These are phyloP conservation scores for Karalla daura DNA, from an alignment of 2,797 vertebrate species.

Conservation along the genomic window DNA sequence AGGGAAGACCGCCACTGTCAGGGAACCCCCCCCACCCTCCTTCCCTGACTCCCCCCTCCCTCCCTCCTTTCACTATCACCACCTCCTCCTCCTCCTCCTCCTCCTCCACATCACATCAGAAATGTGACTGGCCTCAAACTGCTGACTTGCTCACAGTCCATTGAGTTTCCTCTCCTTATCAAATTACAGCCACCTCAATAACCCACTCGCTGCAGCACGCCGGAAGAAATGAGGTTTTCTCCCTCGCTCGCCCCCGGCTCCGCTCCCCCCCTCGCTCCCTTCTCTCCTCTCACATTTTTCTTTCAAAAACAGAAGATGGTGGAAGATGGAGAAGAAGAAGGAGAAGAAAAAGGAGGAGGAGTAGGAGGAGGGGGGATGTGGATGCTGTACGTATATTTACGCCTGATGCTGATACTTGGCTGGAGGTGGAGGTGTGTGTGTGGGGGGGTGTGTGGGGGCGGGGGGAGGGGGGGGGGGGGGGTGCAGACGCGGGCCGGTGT, in stretches of 20 bases:
- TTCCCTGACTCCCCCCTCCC: neutral
- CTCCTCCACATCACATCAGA: conserved; percentile 79
- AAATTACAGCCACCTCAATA: conserved; percentile 88
- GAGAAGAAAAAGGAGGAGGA: neutral
- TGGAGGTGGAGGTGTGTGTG: conserved; percentile 1
- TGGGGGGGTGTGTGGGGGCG: conserved; percentile 26
- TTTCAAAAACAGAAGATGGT: conserved; percentile 69
- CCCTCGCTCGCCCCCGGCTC: conserved; percentile 73
- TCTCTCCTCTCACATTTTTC: conserved; percentile 67
- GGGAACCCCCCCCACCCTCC: conserved; percentile 53
- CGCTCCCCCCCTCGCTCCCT: conserved; percentile 63
- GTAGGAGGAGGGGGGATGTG: conserved; percentile 30
- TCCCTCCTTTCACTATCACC: conserved; percentile 57
- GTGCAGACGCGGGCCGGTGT: conserved; percentile 56
- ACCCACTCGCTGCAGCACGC: conserved; percentile 82
- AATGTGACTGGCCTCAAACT: conserved; percentile 84
- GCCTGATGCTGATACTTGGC: no score
- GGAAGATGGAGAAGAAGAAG: conserved; percentile 10
- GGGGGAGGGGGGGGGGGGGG: no score
- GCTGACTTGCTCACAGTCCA: conserved; percentile 83
- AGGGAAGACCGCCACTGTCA: conserved; percentile 49
- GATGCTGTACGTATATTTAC: conserved; percentile 49
- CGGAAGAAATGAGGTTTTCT: conserved; percentile 83
- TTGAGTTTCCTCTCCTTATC: conserved; percentile 85
- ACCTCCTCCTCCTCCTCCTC: conserved; percentile 63